These are phyloP conservation scores for Altica lythri DNA, from an alignment of 2,888 invertebrate genomes.

Conservation along the genomic window DNA sequence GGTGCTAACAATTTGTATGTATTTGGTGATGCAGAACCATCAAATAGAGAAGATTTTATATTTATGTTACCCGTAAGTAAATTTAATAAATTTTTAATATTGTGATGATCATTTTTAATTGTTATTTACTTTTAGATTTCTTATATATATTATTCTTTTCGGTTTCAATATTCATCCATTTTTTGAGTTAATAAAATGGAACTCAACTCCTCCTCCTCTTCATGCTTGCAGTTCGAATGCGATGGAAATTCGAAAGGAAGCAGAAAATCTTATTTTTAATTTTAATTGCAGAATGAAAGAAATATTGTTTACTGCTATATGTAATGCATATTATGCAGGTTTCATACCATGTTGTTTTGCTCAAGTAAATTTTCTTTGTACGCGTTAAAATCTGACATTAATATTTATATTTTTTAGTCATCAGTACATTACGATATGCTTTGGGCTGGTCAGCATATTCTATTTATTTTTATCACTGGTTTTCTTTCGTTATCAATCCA, in stretches of 20 bases:
- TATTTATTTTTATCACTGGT: conserved; percentile 83
- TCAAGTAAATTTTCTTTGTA: conserved; percentile 71
- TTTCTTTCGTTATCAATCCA: conserved; percentile 79
- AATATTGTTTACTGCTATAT: conserved; percentile 76
- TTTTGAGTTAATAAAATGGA: conserved; percentile 65
- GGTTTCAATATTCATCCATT: conserved; percentile 79
- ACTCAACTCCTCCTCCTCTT: conserved; percentile 62
- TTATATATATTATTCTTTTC: conserved; percentile 81
- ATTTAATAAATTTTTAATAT: background rate
- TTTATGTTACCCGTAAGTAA: conserved; percentile 88
- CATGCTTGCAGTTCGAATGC: conserved; percentile 80
- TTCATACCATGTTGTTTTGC: conserved; percentile 90
- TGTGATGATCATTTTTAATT: background rate
- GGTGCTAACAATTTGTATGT: conserved; percentile 70
- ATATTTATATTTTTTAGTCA: conserved; percentile 55
- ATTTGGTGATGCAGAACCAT: conserved; percentile 75
- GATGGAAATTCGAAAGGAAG: conserved; percentile 77
- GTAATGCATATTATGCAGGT: conserved; percentile 86
- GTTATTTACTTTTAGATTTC: conserved; percentile 66
- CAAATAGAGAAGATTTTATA: conserved; percentile 80
- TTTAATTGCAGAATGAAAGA: conserved; percentile 90
- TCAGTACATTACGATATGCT: conserved; percentile 80
- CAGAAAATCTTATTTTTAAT: conserved; percentile 80
- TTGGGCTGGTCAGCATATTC: conserved; percentile 82
- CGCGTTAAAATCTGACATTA: too few relatives aligned